A percentile compares a stretch with the other conserved stretches of the same genome.
These are phyloP conservation scores for Indri indri DNA, from an alignment of 2,113 vertebrate species.

Conservation along the genomic window DNA sequence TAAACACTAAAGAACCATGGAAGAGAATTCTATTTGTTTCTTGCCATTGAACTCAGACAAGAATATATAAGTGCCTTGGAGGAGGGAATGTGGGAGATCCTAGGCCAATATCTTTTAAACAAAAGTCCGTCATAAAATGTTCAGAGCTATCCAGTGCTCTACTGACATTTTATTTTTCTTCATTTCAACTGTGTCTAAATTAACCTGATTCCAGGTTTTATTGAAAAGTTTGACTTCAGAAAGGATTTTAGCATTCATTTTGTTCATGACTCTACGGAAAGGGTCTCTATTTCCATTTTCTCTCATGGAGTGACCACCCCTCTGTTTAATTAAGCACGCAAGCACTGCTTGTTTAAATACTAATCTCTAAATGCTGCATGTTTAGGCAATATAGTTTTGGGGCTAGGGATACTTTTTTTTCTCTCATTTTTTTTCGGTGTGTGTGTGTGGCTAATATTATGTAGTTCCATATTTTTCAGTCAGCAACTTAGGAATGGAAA, in stretches of 20 bases:
- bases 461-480: neutral
- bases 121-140: neutral
- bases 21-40: neutral
- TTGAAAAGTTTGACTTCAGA: constrained; percentile 27
- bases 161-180: neutral
- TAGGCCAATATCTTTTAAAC: neutral
- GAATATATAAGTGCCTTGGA: neutral
- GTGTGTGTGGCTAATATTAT: neutral
- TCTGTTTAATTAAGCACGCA: neutral
- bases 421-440: neutral
- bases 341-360: neutral
- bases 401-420: neutral
- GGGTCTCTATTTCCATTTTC: neutral
- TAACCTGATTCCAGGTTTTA: neutral
- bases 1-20: neutral
- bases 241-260: neutral
- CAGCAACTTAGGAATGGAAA: neutral
- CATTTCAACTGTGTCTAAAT: constrained; percentile 18
- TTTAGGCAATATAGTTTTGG: neutral
- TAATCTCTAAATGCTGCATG: neutral
- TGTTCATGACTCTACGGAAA: neutral
- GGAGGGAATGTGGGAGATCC: neutral
- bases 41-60: neutral
- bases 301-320: neutral
- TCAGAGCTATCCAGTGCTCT: neutral